phyloP scores from a whole-genome alignment of 2,888 invertebrate species.

The Orthosia incerta region DNA sequence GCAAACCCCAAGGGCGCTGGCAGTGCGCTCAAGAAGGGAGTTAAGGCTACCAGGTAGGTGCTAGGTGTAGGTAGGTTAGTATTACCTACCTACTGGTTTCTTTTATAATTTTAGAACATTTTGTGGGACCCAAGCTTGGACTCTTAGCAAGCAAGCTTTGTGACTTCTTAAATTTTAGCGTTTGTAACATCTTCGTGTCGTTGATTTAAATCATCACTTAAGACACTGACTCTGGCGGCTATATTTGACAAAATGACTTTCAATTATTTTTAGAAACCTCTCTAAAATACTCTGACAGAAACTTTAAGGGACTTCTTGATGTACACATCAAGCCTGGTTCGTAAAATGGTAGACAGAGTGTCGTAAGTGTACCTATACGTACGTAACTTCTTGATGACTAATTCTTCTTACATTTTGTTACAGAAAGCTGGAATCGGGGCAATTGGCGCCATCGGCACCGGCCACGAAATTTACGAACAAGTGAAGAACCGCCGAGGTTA shows the following conservation, averaged over 20 bases:
- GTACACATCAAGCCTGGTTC: too few relatives aligned
- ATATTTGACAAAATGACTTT: too few relatives aligned
- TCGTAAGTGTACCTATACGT: too few relatives aligned
- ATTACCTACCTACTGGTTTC: not conserved
- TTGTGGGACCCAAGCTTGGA: not conserved
- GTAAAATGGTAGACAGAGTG: too few relatives aligned
- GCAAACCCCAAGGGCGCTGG: conserved; percentile 64
- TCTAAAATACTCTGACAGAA: too few relatives aligned
- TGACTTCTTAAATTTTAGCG: not conserved
- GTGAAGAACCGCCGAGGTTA: conserved; percentile 61
- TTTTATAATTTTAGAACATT: not conserved
- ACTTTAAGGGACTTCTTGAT: too few relatives aligned
- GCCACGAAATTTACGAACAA: conserved; percentile 67
- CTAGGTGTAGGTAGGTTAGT: too few relatives aligned
- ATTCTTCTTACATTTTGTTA: conserved; percentile 40
- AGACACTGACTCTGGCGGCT: not conserved
- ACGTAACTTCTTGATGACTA: not conserved
- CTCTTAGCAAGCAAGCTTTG: too few relatives aligned
- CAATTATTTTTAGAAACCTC: too few relatives aligned
- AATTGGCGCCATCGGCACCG: conserved; percentile 65
- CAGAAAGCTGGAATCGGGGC: conserved; percentile 69
- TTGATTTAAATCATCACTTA: not conserved
- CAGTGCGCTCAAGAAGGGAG: conserved; percentile 55
- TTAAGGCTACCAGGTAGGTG: conserved; percentile 56
- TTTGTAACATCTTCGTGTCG: not conserved